Evolutionary conservation across 2,797 vertebrate genomes (phyloP).

Genomic region (Anabas testudineus): DNA sequence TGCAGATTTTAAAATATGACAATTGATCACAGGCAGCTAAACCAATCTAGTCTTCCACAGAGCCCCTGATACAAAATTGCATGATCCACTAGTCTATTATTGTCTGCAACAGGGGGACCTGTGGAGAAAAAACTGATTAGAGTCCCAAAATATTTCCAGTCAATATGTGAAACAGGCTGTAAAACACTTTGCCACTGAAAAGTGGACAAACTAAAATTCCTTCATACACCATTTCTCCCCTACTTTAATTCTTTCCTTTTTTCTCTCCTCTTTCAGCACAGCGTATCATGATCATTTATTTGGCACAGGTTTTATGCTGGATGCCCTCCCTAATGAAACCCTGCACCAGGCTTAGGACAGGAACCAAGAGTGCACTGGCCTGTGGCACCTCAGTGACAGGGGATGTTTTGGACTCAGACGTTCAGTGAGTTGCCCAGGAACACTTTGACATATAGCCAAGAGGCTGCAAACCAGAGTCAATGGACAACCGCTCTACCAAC

Average conservation of each 20-base stretch:
- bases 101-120: background rate
- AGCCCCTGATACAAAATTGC: background rate
- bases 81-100: slow-evolving; percentile 9
- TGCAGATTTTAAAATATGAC: background rate
- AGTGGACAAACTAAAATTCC: background rate
- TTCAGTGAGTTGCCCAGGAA: no score
- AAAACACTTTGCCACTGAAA: slow-evolving; percentile 1
- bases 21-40: slow-evolving; percentile 13
- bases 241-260: background rate
- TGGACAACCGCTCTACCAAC: no score
- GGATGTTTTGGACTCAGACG: no score
- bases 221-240: background rate
- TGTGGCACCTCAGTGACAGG: no score
- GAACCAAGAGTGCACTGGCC: no score
- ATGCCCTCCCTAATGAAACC: no score
- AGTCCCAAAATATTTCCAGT: slow-evolving; percentile 5
- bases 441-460: no score
- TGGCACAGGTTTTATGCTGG: no score
- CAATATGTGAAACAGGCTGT: slow-evolving; percentile 6
- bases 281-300: no score
- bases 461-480: no score
- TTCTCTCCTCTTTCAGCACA: no score
- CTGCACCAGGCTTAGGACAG: no score
- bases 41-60: slow-evolving; percentile 1
- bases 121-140: background rate